These are phyloP conservation scores for Mareca penelope DNA, from an alignment of 2,797 vertebrate genomes.

Conservation along the genomic window DNA sequence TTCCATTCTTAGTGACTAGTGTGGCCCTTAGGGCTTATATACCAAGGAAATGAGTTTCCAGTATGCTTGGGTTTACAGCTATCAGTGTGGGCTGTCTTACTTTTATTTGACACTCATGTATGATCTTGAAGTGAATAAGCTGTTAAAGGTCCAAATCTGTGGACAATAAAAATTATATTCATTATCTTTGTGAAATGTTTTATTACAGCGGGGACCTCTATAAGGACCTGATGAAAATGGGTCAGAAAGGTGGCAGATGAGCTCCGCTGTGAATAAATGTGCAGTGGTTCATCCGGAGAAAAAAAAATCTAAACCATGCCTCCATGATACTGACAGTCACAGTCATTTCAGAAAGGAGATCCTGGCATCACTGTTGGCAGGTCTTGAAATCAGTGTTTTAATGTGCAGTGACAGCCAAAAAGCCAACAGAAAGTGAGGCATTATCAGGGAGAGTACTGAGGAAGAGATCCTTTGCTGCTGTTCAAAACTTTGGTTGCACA, in stretches of 20 bases:
- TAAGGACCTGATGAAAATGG: neutral
- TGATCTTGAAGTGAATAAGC: neutral
- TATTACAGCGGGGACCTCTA: neutral
- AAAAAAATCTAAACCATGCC: neutral
- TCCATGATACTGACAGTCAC: rapidly evolving
- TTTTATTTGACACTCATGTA: neutral
- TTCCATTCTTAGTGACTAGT: neutral
- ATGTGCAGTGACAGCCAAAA: neutral
- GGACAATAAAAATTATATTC: neutral
- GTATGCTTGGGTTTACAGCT: neutral
- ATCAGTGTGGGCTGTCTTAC: neutral
- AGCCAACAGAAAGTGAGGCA: neutral
- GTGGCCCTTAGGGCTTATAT: neutral
- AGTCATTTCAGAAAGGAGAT: neutral
- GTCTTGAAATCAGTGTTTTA: neutral
- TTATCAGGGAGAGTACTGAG: neutral
- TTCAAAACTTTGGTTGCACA: neutral
- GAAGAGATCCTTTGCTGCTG: neutral
- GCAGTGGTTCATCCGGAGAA: neutral
- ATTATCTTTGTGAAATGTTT: neutral
- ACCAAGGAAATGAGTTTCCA: neutral
- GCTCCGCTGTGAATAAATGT: neutral
- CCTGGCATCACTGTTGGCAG: neutral
- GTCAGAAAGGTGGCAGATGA: neutral
- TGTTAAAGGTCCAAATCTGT: neutral